A percentile compares a stretch with the other conserved stretches of the same genome.
phyloP scores from a whole-genome alignment of 2,113 vertebrate genomes.

The Gymnorhina tibicen region DNA sequence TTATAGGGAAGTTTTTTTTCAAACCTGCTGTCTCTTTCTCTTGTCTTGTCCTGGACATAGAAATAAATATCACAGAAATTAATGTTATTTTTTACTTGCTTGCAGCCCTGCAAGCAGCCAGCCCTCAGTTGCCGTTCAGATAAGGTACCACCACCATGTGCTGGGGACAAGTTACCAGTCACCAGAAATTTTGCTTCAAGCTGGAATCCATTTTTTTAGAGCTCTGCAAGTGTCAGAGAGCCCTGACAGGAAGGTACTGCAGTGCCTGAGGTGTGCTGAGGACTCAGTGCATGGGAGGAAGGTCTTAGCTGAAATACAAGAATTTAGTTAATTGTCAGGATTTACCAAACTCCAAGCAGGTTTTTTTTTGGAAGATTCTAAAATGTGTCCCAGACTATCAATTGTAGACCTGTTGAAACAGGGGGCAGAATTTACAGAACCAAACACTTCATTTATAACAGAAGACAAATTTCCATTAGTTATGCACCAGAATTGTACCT shows the following conservation, averaged over 20 bases:
- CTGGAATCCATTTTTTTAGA: background rate
- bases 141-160: background rate
- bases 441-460: background rate
- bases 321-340: background rate
- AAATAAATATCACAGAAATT: background rate
- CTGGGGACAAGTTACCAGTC: background rate
- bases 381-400: background rate
- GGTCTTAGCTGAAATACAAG: background rate
- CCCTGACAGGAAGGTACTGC: background rate
- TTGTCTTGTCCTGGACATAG: background rate
- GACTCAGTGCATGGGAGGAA: background rate
- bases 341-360: background rate
- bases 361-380: background rate
- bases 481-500: background rate
- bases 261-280: background rate
- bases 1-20: background rate
- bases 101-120: background rate
- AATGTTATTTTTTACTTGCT: background rate
- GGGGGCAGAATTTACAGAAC: background rate
- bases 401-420: background rate
- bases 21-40: background rate
- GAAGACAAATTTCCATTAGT: background rate
- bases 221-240: background rate
- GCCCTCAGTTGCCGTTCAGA: background rate
- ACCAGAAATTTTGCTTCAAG: background rate